Evolutionary conservation across 1,140 invertebrate species (phyloP).

Genomic region (Macrostomum lignano): DNA sequence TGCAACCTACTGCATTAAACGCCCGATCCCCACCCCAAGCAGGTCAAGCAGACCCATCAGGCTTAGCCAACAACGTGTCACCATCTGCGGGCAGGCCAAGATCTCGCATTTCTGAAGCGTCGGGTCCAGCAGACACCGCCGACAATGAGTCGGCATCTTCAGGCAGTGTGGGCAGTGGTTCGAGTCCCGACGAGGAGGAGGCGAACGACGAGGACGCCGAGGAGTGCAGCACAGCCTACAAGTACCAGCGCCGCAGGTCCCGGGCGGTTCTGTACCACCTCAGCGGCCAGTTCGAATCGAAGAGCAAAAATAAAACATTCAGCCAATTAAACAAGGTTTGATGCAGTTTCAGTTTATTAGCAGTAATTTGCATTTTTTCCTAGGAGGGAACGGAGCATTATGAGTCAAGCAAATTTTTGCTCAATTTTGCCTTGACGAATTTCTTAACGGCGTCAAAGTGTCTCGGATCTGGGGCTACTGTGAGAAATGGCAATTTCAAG

Average conservation of each 20-base stretch:
- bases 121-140: too few relatives aligned
- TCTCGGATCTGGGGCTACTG: background rate
- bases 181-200: conserved; percentile 34
- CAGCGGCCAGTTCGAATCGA: conserved; percentile 42
- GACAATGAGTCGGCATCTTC: too few relatives aligned
- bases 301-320: conserved; percentile 33
- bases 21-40: too few relatives aligned
- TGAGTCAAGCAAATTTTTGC: background rate
- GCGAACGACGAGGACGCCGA: conserved; percentile 18
- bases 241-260: conserved; percentile 59
- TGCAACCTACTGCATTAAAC: too few relatives aligned
- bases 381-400: background rate
- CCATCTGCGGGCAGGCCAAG: too few relatives aligned
- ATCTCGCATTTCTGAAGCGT: too few relatives aligned
- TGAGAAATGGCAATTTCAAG: background rate
- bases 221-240: conserved; percentile 28
- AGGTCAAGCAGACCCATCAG: too few relatives aligned
- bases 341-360: background rate
- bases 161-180: background rate
- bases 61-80: too few relatives aligned
- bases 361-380: background rate
- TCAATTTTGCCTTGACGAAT: background rate
- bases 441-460: background rate
- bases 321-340: conserved; percentile 1
- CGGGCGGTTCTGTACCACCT: conserved; percentile 77